Evolutionary conservation across 2,888 invertebrate species (phyloP).

Genomic region (Stenotaenia linearis): DNA sequence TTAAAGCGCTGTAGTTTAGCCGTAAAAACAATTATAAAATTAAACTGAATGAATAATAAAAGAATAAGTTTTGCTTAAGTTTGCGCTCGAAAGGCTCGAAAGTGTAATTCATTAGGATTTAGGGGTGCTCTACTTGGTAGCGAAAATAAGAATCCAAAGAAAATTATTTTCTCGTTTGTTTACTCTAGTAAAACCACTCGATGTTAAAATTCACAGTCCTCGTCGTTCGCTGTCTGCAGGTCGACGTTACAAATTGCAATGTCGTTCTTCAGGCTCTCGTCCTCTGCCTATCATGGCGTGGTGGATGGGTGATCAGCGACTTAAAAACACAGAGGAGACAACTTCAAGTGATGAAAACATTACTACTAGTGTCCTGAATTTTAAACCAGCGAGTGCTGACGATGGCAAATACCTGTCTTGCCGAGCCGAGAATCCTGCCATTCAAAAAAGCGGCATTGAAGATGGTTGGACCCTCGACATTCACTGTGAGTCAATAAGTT

Average conservation of each 20-base stretch:
- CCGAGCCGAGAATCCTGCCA: constrained; percentile 40
- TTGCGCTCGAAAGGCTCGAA: no score
- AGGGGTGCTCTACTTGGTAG: no score
- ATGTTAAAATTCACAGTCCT: constrained; percentile 41
- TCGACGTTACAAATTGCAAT: constrained; percentile 41
- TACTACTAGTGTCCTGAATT: constrained; percentile 39
- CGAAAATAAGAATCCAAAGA: no score
- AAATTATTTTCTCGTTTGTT: constrained; percentile 39
- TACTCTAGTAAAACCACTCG: constrained; percentile 42
- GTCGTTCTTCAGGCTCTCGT: constrained; percentile 42
- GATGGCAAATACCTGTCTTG: constrained; percentile 41
- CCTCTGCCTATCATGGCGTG: constrained; percentile 43
- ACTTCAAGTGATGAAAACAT: constrained; percentile 39
- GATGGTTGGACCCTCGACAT: constrained; percentile 40
- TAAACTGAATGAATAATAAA: no score
- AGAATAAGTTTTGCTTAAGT: no score
- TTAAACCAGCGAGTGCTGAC: constrained; percentile 40
- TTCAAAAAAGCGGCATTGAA: constrained; percentile 40
- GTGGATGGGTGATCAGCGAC: constrained; percentile 42
- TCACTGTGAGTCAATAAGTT: constrained; percentile 40
- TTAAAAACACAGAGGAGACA: constrained; percentile 34
- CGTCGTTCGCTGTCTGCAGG: constrained; percentile 42
- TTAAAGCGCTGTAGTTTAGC: no score
- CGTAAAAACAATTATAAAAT: no score
- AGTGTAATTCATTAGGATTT: no score